Evolutionary conservation across 2,797 vertebrate species (phyloP).

Genomic region (Rhinella marina): DNA sequence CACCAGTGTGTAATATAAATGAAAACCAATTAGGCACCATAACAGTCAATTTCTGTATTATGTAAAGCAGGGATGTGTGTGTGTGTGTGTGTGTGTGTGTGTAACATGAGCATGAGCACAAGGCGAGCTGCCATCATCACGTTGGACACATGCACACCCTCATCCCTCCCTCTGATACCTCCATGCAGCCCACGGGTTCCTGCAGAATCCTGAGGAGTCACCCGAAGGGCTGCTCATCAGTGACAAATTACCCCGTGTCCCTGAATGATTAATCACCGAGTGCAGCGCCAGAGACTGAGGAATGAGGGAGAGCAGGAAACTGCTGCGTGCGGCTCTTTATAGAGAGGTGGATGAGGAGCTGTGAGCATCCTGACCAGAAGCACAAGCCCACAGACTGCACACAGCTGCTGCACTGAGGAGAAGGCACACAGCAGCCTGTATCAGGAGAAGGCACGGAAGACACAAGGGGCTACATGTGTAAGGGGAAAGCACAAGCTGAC

Average conservation of each 20-base stretch:
- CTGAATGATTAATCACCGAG: conserved; percentile 59
- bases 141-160: neutral
- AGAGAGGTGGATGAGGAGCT: conserved; percentile 30
- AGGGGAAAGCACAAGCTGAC: neutral
- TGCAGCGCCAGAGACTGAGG: neutral
- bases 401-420: neutral
- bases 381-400: no score
- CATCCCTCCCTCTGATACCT: conserved; percentile 49
- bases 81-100: no score
- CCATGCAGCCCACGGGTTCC: conserved; percentile 48
- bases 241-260: conserved; percentile 52
- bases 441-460: neutral
- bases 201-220: conserved; percentile 57
- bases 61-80: no score
- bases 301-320: conserved; percentile 29
- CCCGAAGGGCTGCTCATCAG: conserved; percentile 44
- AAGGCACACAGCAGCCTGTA: neutral
- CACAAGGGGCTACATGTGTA: neutral
- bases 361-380: neutral
- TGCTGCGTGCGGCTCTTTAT: conserved; percentile 42
- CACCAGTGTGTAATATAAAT: neutral
- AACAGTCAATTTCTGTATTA: no score
- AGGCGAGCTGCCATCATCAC: no score
- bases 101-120: no score
- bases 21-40: neutral